Evolutionary conservation across 35 echinoderm and acorn worm genomes (phyloP).

Genomic region (Strongylocentrotus purpuratus): DNA sequence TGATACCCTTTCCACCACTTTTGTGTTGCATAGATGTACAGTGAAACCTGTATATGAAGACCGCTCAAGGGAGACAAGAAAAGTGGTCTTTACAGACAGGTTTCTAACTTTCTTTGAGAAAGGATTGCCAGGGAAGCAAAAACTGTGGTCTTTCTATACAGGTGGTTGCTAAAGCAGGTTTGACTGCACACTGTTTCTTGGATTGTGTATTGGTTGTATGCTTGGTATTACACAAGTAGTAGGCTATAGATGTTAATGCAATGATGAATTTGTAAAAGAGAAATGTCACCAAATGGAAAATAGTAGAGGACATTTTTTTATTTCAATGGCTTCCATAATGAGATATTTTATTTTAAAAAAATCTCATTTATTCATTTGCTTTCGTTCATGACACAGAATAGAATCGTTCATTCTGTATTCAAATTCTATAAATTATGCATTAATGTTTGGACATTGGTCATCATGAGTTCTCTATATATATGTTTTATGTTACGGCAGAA

Average conservation of each 20-base stretch:
- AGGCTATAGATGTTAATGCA: not conserved
- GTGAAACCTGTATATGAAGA: no score
- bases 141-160: no score
- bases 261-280: not conserved
- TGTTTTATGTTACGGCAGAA: not conserved
- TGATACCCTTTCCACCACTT: not conserved
- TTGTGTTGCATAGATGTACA: not conserved
- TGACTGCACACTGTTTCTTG: not conserved
- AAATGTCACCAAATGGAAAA: not conserved
- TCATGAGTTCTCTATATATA: not conserved
- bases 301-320: not conserved
- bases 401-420: not conserved
- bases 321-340: not conserved
- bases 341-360: no score
- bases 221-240: not conserved
- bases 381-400: not conserved
- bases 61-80: no score
- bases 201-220: not conserved
- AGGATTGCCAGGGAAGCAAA: no score
- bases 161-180: no score
- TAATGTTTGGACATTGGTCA: not conserved
- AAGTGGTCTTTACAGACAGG: no score
- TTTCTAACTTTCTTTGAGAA: no score
- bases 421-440: not conserved
- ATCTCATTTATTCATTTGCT: not conserved